Base-by-base conservation (phyloP, 1,140 invertebrate genomes). In the Globodera rostochiensis region DNA sequence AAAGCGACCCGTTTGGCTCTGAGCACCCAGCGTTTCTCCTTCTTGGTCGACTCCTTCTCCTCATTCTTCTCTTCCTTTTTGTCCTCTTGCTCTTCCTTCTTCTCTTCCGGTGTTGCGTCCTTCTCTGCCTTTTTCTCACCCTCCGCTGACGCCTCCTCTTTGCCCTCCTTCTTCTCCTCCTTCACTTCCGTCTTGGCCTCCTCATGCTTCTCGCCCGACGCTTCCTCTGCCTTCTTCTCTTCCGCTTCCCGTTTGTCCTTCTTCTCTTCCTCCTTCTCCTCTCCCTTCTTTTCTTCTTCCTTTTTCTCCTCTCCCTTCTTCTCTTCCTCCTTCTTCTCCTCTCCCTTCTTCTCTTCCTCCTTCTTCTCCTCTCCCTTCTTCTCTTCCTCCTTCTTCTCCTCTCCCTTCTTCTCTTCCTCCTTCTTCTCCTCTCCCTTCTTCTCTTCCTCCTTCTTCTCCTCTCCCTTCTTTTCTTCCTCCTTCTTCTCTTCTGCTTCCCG, bases 121-220 rank as follows among this genome's bases (percentile, higher is more conserved):
- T 50, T 15, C 70, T 76, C 50, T 76, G 45, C 64, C 64, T 45
- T 57, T 19, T 78, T 45, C 60, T 66, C 36, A 57, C 45, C 50
- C 50, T 64, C 46, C 66, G 13, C n/a, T 70, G 25, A 36, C 60
- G 25, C 73, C 74, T 75, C 47, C 64, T 75, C 46, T 36, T 67
- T 64, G 45, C 36, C 50, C 69, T 77, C 76, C 53, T 77, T 77
- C 60, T 66, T 77, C 76, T 77, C 76, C 47, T 77, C 76, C 46
- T 49, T 36, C 45, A 25, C 60, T 46, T 21, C 7, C 45, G 66
- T 46, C 11, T 21, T 70, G n/a, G n/a, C 66, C 64, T 78, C 50
- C 21, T 69, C 77, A 9, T 69, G 19, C 70, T 46, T 78, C 74
- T 64, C 57, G 13, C n/a, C 74, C 74, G 66, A 57, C n/a, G 45